Percentiles rank a stretch among this genome's conserved stretches.
These are phyloP conservation scores for Lithophane leautieri DNA, from an alignment of 2,888 invertebrate genomes.

Conservation along the genomic window DNA sequence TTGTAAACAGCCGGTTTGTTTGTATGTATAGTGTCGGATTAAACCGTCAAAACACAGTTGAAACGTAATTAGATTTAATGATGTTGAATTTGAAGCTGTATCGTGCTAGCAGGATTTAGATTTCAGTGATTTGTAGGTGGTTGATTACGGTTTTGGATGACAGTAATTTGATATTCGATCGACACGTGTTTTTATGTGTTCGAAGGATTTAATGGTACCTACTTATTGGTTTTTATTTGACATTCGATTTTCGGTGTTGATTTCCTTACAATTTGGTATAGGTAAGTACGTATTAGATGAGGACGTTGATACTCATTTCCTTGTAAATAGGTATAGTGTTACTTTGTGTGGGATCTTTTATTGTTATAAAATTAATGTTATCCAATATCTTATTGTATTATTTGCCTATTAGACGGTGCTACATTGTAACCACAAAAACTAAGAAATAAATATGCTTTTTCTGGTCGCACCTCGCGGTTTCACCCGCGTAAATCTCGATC, in stretches of 20 bases:
- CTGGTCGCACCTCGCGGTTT: too few species aligned
- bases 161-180: slow-evolving; percentile 43
- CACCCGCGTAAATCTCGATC: too few species aligned
- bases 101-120: slow-evolving; percentile 44
- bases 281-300: neutral
- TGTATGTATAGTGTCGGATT: slow-evolving; percentile 57
- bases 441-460: neutral
- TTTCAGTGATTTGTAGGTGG: slow-evolving; percentile 18
- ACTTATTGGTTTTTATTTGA: slow-evolving; percentile 18
- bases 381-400: neutral
- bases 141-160: slow-evolving; percentile 42
- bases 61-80: slow-evolving; percentile 64
- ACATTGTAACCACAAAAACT: neutral
- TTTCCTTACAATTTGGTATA: slow-evolving; percentile 2
- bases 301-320: slow-evolving; percentile 26
- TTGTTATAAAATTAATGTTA: slow-evolving; percentile 18
- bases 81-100: slow-evolving; percentile 56
- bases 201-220: slow-evolving; percentile 21
- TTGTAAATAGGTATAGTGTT: slow-evolving; percentile 19
- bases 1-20: slow-evolving; percentile 51
- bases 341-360: slow-evolving; percentile 15
- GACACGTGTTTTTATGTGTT: slow-evolving; percentile 13
- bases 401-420: neutral
- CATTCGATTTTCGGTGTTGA: slow-evolving; percentile 26
- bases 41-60: slow-evolving; percentile 61